Conservation (phyloP, 1,140 invertebrate species). For the Neomicropteryx cornuta region DNA sequence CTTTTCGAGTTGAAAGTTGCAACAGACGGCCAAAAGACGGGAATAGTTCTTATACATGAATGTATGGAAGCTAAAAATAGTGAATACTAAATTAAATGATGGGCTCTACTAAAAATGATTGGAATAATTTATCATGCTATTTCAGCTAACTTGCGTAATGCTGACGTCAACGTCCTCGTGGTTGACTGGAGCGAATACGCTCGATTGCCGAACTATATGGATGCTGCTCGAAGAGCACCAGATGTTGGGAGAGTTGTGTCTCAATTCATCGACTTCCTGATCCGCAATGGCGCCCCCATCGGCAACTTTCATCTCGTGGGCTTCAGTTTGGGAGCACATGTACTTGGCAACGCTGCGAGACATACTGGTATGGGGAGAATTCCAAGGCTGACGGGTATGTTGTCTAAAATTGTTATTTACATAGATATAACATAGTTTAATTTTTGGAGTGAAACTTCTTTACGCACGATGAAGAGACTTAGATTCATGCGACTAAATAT, state of each 20-base stretch:
- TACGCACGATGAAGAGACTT: too few relatives aligned
- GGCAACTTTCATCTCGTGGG: conserved; percentile 40
- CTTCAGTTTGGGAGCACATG: conserved; percentile 47
- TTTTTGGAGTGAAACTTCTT: too few relatives aligned
- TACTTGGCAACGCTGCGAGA: conserved; percentile 37
- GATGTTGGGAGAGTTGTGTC: conserved; percentile 29
- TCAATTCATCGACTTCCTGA: conserved; percentile 35
- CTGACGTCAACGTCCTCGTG: conserved; percentile 18
- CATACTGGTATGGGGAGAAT: conserved; percentile 9
- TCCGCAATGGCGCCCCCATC: conserved; percentile 21
- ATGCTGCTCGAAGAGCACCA: conserved; percentile 30
- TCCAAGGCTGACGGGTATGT: conserved; percentile 10
- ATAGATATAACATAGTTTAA: too few relatives aligned
- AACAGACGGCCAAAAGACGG: too few relatives aligned
- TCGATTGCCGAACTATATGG: conserved; percentile 26
- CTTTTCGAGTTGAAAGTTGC: too few relatives aligned
- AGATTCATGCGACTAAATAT: too few relatives aligned
- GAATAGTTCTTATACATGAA: too few relatives aligned
- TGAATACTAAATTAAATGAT: too few relatives aligned
- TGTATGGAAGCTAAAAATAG: too few relatives aligned
- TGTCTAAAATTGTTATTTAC: too few relatives aligned
- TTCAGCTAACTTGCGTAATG: conserved; percentile 21
- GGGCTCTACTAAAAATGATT: too few relatives aligned
- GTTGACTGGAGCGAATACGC: conserved; percentile 12
- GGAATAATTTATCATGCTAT: too few relatives aligned